Conservation (phyloP, 2,888 invertebrate genomes). For the Macrophya alboannulata region DNA sequence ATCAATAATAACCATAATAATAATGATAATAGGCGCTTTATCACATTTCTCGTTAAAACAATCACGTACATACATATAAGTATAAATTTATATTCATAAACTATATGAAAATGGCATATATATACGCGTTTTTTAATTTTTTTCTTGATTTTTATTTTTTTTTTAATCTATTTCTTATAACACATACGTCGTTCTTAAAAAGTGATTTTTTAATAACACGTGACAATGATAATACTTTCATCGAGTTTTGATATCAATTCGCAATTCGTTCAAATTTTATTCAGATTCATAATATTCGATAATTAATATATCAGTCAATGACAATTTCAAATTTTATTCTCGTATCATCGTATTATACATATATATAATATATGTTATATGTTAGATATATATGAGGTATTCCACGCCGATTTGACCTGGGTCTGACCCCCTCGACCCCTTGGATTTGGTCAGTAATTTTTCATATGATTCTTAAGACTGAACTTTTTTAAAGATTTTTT, state of each 20-base stretch:
- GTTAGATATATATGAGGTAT: too few relatives aligned
- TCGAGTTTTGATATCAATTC: slow-evolving; percentile 44
- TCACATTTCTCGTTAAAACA: slow-evolving; percentile 51
- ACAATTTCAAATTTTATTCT: slow-evolving; percentile 2
- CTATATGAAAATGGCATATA: slow-evolving; percentile 17
- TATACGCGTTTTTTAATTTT: neutral
- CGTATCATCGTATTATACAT: neutral
- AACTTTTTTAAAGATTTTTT: too few relatives aligned
- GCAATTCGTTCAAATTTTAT: slow-evolving; percentile 14
- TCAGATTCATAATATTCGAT: slow-evolving; percentile 1
- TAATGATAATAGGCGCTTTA: slow-evolving; percentile 48
- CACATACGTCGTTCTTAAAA: slow-evolving; percentile 34
- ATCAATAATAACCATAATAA: slow-evolving; percentile 27
- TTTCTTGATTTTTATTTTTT: neutral
- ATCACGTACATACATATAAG: slow-evolving; percentile 28
- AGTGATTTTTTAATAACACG: slow-evolving; percentile 40
- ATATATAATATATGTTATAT: neutral
- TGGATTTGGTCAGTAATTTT: too few relatives aligned
- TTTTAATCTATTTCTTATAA: neutral
- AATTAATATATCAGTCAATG: slow-evolving; percentile 15
- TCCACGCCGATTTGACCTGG: too few relatives aligned
- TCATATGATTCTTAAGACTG: too few relatives aligned
- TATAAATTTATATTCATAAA: slow-evolving; percentile 10
- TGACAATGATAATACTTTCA: slow-evolving; percentile 56
- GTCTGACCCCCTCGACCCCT: too few relatives aligned